These are phyloP conservation scores for Peromyscus maniculatus DNA, from an alignment of 2,113 vertebrate species.

Conservation along the genomic window DNA sequence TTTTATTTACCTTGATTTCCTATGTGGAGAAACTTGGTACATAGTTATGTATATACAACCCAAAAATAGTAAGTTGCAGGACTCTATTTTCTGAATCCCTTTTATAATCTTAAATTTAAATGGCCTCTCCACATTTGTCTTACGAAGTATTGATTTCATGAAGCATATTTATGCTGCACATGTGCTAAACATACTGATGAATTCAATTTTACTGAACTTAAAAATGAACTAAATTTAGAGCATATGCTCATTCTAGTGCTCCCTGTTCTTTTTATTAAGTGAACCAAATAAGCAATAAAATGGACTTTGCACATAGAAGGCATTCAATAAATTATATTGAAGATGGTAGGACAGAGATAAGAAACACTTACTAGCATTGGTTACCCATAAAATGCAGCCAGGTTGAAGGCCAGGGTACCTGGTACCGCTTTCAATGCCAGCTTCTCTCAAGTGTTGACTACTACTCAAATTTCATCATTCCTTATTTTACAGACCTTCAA, in stretches of 20 bases:
- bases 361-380: neutral
- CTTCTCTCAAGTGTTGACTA: neutral
- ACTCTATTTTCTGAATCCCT: neutral
- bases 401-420: neutral
- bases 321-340: neutral
- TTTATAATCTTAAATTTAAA: slow-evolving; percentile 36
- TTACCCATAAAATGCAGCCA: neutral
- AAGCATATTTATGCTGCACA: neutral
- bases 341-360: neutral
- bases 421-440: neutral
- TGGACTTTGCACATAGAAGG: neutral
- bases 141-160: neutral
- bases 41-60: neutral
- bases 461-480: neutral
- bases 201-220: slow-evolving; percentile 36
- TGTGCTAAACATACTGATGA: neutral
- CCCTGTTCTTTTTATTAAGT: slow-evolving; percentile 26
- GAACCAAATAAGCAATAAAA: slow-evolving; percentile 30
- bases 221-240: neutral
- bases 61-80: neutral
- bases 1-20: neutral
- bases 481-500: neutral
- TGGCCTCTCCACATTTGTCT: neutral
- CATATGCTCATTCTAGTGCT: neutral
- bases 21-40: neutral